Conservation (phyloP, 1,140 invertebrate genomes). For the Marisa cornuarietis region DNA sequence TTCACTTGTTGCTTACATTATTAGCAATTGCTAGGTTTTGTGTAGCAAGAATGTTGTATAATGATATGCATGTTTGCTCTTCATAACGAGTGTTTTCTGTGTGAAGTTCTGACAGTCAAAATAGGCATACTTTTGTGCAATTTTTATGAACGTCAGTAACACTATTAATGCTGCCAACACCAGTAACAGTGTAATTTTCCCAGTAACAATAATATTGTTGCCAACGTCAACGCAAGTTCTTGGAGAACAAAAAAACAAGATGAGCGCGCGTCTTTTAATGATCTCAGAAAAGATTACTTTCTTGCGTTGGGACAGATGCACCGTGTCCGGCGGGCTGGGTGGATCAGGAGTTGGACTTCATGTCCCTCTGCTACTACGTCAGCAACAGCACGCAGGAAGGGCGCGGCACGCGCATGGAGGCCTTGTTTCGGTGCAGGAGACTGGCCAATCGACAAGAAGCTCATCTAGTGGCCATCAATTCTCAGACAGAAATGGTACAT, state of each 20-base stretch:
- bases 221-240: background rate
- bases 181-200: background rate
- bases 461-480: constrained; percentile 11
- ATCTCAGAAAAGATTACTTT: background rate
- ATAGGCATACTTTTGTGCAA: background rate
- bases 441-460: background rate
- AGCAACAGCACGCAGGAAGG: background rate
- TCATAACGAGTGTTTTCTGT: too few species aligned
- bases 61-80: too few species aligned
- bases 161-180: background rate
- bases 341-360: background rate
- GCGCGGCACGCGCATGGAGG: background rate
- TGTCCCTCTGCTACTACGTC: constrained; percentile 11
- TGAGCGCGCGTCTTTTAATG: background rate
- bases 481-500: background rate
- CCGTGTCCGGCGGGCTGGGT: background rate
- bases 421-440: background rate
- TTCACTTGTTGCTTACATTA: too few species aligned
- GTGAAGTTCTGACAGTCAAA: too few species aligned
- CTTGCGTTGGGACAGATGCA: background rate
- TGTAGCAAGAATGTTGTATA: too few species aligned
- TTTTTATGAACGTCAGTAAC: background rate
- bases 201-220: background rate
- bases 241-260: too few species aligned
- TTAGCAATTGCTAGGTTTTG: too few species aligned